phyloP scores from a whole-genome alignment of 2,113 vertebrate species.

The Antennarius striatus region DNA sequence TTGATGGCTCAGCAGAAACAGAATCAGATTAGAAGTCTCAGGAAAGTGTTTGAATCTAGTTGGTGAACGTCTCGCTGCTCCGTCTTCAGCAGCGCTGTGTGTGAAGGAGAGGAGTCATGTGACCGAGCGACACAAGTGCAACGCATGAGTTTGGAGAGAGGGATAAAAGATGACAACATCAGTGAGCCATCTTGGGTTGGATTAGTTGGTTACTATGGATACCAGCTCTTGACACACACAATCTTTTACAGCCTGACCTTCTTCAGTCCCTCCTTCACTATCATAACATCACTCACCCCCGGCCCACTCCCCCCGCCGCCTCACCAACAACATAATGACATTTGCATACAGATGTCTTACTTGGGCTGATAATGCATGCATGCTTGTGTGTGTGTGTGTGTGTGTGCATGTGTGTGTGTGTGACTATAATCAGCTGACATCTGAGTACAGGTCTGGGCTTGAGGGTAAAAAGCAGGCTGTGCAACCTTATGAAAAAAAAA shows the following conservation, averaged over 20 bases:
- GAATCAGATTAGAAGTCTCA: too few species aligned
- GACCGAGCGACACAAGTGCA: too few species aligned
- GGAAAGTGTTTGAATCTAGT: too few species aligned
- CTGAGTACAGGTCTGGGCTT: slow-evolving; percentile 44
- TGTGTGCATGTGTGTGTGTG: slow-evolving; percentile 6
- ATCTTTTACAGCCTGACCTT: slow-evolving; percentile 57
- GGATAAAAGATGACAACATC: too few species aligned
- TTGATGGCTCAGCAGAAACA: too few species aligned
- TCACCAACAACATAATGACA: slow-evolving; percentile 65
- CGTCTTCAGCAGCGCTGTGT: too few species aligned
- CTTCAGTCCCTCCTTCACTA: slow-evolving; percentile 64
- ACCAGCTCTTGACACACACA: slow-evolving; percentile 58
- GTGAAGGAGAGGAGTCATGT: too few species aligned
- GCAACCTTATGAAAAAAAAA: slow-evolving; percentile 27
- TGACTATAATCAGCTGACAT: slow-evolving; percentile 58
- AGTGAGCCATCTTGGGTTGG: too few species aligned
- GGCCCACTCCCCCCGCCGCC: slow-evolving; percentile 47
- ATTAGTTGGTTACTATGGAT: slow-evolving; percentile 19
- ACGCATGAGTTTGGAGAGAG: too few species aligned
- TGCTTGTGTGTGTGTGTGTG: slow-evolving; percentile 3
- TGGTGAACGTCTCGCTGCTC: too few species aligned
- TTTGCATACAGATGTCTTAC: slow-evolving; percentile 93
- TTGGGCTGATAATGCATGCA: slow-evolving; percentile 54
- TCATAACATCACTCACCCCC: slow-evolving; percentile 64
- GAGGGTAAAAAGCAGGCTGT: slow-evolving; percentile 15